phyloP scores from a whole-genome alignment of 2,888 invertebrate genomes.

The Drosophila silvestris region DNA sequence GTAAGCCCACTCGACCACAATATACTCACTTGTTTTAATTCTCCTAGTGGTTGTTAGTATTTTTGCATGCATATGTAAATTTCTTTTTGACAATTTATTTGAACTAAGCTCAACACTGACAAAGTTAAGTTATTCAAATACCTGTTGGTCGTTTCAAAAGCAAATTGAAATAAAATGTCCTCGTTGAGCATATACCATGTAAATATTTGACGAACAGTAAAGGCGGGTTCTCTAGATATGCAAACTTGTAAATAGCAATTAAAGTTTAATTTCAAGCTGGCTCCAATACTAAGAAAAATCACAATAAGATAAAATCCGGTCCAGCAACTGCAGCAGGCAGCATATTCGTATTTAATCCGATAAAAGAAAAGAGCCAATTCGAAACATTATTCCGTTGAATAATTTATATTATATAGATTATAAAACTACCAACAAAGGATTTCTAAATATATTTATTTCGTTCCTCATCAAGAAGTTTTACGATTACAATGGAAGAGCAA shows the following conservation, averaged over 20 bases:
- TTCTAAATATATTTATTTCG: neutral
- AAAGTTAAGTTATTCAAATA: slow-evolving; percentile 27
- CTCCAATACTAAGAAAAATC: neutral
- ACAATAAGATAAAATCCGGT: neutral
- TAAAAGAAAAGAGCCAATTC: neutral
- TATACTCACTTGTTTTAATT: neutral
- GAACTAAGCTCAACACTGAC: slow-evolving; percentile 5
- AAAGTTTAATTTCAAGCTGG: neutral
- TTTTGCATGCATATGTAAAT: slow-evolving; percentile 43
- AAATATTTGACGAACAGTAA: neutral
- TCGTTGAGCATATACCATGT: neutral
- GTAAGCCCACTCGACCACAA: neutral
- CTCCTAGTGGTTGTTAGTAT: neutral
- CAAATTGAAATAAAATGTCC: neutral
- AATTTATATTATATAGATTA: neutral
- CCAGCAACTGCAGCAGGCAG: neutral
- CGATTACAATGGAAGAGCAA: slow-evolving; percentile 31
- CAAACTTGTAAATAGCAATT: neutral
- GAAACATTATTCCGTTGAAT: neutral
- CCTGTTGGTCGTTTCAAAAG: neutral
- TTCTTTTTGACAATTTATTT: slow-evolving; percentile 33
- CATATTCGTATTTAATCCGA: neutral
- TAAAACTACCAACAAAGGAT: neutral
- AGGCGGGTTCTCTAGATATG: no score
- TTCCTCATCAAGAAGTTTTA: slow-evolving; percentile 1